Base-by-base conservation (phyloP, 2,888 invertebrate genomes). In the Macropis europaea region DNA sequence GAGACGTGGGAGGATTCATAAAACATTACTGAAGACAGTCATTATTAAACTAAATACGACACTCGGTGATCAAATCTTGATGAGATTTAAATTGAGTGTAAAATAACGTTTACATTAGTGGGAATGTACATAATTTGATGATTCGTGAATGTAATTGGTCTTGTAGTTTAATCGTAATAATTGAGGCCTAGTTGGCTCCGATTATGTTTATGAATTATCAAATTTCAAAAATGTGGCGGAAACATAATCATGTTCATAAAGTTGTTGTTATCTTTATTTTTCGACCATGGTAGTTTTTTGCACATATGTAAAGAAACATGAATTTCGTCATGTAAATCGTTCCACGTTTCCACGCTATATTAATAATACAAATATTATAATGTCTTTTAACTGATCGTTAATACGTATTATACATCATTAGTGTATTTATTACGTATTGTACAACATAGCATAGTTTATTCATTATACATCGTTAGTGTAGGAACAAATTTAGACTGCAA, bases 341-440 rank as follows among this genome's bases (percentile, higher is more conserved):
- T 68, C 67, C 63, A 54, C 63, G 67, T 68, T 63, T 19, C 54
- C 63, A 63, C 54, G 28, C 42, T 68, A 28, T 68, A 68, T 50
- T 15, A 34, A 64, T 63, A 68, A 48, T 48, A 59, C 19, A 47
- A 54, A 48, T 68, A 64, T 62, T 34, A 24, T 64, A 63, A 54
- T 36, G 68, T 64, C 68, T 64, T 68, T 68, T 68, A 68, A 64
- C 68, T 15, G 64, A 68, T 56, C 34, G 64, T 68, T 64, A 56
- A 63, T 68, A 42, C 56, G 22, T 64, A 68, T 54, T 68, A 54
- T 68, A 67, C 63, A 64, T 68, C 54, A 56, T 64, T 64, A 64
- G 64, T 64, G 64, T 64, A 68, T 68, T 68, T 64, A 68, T 68
- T 68, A 56, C 24, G 48, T 48, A 68, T 56, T 68, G 54, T 68